Conservation (phyloP, 2,888 invertebrate genomes). For the Drosophila histrio region DNA sequence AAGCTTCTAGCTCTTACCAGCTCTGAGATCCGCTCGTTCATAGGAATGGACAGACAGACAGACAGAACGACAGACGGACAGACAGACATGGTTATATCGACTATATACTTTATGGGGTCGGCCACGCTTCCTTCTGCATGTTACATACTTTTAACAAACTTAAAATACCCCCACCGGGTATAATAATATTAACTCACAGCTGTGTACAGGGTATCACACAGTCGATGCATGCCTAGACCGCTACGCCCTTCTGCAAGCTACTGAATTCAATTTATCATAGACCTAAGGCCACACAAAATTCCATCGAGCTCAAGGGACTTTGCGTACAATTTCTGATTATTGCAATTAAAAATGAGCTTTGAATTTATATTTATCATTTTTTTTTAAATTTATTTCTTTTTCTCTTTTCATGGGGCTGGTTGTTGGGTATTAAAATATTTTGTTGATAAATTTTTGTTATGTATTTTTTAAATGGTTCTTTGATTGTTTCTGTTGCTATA, state of each 20-base stretch:
- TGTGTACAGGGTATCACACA: neutral
- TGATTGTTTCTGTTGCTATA: slow-evolving; percentile 34
- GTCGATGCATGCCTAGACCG: neutral
- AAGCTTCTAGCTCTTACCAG: too few relatives aligned
- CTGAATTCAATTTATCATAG: slow-evolving; percentile 63
- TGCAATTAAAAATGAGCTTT: slow-evolving; percentile 67
- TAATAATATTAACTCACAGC: neutral
- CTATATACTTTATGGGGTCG: too few relatives aligned
- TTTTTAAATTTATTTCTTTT: neutral
- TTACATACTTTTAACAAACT: too few relatives aligned
- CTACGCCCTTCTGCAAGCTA: slow-evolving; percentile 3
- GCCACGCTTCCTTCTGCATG: too few relatives aligned
- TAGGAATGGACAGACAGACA: too few relatives aligned
- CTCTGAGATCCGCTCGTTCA: too few relatives aligned
- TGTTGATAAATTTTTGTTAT: slow-evolving; percentile 17
- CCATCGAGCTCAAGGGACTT: slow-evolving; percentile 55
- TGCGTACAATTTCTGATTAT: slow-evolving; percentile 61
- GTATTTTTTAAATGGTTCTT: slow-evolving; percentile 18
- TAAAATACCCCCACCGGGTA: too few relatives aligned
- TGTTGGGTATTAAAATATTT: slow-evolving; percentile 22
- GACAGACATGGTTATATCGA: too few relatives aligned
- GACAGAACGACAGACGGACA: too few relatives aligned
- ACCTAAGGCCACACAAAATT: slow-evolving; percentile 47
- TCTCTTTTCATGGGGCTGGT: neutral
- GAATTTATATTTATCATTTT: slow-evolving; percentile 20